A percentile compares a stretch with the other conserved stretches of the same genome.
phyloP scores from a whole-genome alignment of 2,888 invertebrate species.

The Philhelius pedissequus region DNA sequence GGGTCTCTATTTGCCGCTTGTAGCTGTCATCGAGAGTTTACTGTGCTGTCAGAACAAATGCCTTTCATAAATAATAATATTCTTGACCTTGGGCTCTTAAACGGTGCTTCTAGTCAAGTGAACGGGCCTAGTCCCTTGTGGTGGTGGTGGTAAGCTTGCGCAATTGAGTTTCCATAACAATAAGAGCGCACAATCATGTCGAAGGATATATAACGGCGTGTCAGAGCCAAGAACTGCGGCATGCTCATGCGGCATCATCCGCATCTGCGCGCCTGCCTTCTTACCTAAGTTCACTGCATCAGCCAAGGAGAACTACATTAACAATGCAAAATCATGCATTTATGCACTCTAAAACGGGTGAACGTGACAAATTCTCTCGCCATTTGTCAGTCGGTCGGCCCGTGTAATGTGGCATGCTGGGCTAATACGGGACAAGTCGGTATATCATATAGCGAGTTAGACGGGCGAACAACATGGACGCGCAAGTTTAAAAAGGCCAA shows the following conservation, averaged over 20 bases:
- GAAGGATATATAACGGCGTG: constrained; percentile 67
- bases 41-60: constrained; percentile 60
- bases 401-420: constrained; percentile 55
- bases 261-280: not conserved
- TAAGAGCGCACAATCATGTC: constrained; percentile 53
- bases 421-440: constrained; percentile 56
- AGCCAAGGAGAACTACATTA: constrained; percentile 70
- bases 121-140: constrained; percentile 4
- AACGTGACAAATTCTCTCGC: constrained; percentile 76
- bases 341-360: constrained; percentile 75
- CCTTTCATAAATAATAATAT: constrained; percentile 68
- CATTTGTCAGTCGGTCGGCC: constrained; percentile 56
- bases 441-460: constrained; percentile 41
- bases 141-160: not conserved
- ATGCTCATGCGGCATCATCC: not conserved
- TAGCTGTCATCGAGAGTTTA: constrained; percentile 58
- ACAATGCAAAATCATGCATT: constrained; percentile 76
- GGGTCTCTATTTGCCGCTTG: constrained; percentile 34
- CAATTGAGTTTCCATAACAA: constrained; percentile 55
- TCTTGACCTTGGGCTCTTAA: constrained; percentile 67
- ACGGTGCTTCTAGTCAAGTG: constrained; percentile 54
- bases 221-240: constrained; percentile 41
- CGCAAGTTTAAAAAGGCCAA: constrained; percentile 51
- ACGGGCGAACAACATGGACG: constrained; percentile 36
- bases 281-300: not conserved